Percentiles rank a stretch among this genome's conserved stretches.
Conservation (phyloP, 2,888 invertebrate species). For the Standfussiana lucernea region DNA sequence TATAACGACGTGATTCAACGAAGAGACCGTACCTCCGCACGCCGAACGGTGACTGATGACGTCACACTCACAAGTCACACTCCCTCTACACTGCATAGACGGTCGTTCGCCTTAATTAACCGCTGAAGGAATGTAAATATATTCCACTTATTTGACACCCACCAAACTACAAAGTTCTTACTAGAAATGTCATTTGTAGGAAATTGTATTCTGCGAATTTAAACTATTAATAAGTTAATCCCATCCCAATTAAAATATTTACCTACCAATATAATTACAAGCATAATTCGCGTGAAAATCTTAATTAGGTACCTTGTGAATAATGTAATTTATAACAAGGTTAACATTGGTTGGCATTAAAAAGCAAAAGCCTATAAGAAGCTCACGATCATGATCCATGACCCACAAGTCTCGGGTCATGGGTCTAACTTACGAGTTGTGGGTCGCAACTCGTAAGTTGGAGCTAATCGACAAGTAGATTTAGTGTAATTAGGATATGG, state of each 20-base stretch:
- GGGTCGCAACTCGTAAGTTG: too few relatives aligned
- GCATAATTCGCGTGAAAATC: not conserved
- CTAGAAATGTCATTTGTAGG: not conserved
- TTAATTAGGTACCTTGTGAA: not conserved
- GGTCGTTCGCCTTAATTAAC: constrained; percentile 37
- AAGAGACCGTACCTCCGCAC: not conserved
- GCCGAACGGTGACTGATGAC: constrained; percentile 1
- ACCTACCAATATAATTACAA: not conserved
- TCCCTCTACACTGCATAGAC: not conserved
- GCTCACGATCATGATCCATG: too few relatives aligned
- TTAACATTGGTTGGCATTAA: too few relatives aligned
- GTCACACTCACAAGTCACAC: constrained; percentile 15
- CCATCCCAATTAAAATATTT: constrained; percentile 20
- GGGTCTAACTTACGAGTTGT: too few relatives aligned
- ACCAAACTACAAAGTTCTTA: constrained; percentile 2
- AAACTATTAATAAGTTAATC: constrained; percentile 15
- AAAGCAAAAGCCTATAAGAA: too few relatives aligned
- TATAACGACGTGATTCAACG: too few relatives aligned
- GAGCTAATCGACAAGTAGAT: too few relatives aligned
- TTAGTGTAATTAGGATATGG: too few relatives aligned
- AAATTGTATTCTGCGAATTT: not conserved
- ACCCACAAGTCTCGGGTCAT: too few relatives aligned
- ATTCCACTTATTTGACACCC: constrained; percentile 23
- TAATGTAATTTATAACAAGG: not conserved
- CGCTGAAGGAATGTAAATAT: constrained; percentile 22